Evolutionary conservation across 2,888 invertebrate genomes (phyloP), one percentile per base, ranked within the genome.

Genomic region (Syrista parreyssii): DNA sequence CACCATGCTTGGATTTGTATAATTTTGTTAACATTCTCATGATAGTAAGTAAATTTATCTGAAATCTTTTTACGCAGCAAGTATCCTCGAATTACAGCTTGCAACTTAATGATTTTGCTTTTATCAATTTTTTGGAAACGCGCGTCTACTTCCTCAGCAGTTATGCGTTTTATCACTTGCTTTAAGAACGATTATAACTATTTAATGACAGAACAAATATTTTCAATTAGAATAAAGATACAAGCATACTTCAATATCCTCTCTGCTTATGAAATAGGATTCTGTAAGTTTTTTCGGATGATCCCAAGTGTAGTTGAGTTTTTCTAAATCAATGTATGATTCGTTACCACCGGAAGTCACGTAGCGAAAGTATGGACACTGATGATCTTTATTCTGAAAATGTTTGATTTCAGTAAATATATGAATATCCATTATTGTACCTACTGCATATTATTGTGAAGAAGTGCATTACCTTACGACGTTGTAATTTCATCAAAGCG

Each of bases 1-100:
- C 95, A 95, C 94, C 94, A 95, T 1, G 94, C 92, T 92, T 95
- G 94, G 81, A 94, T 93, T 84, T 89, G 91, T 9, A 93, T 86
- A 72, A 94, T 88, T 84, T 89, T 91, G 0, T 88, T 82, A 55
- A 92, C 88, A 85, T 93, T 92, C 32, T 92, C 88, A 79, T 91
- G 89, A 80, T 92, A 93, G 82, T 91, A 91, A 40, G 89, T 86
- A 12, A 92, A 91, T 80, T 92, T 91, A 6, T 92, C 87, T 11
- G 89, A 90, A n/a, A 93, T 82, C 71, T 82, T 88, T 86, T 92
- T 92, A 74, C 95, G 93, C 4, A 93, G 88, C 68, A 95, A 88
- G 87, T 93, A 94, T 30, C 95, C 95, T 82, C 94, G 92, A 76
- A 93, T 92, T 73, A 91, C 90, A 1, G 95, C 94, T 91, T 96